Evolutionary conservation across 1,140 invertebrate species (phyloP), one percentile per base, ranked within the genome.

Genomic region (Laupala kohalensis): DNA sequence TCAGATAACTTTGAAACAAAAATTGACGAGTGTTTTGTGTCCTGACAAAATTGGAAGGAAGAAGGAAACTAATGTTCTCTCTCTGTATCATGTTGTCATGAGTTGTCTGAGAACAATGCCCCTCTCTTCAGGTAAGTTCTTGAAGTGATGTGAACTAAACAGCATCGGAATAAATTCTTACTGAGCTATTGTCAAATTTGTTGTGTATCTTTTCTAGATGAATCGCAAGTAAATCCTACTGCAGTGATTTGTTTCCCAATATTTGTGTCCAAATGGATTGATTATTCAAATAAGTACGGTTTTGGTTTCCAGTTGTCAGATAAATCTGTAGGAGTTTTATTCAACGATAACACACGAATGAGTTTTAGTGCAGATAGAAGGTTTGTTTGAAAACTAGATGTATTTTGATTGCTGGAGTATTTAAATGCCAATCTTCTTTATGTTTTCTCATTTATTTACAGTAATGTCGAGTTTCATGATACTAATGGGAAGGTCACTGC

Each of bases 201-300:
- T 2, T 23, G 0, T 64, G 25, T 64, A n/a, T 64, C 25, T 26
- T 9, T n/a, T n/a, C n/a, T n/a, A n/a, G n/a, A n/a, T n/a, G 15
- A 28, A 13, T 6, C 67, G 23, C 13, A 25, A 29, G 67, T 27
- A 28, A 68, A 68, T 68, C 67, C 79, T 71, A 76, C 78, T 2
- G 86, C 87, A 9, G 82, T 83, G 9, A 78, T 83, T 62, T 81
- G 86, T 4, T 75, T 78, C 6, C 90, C 69, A 80, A 89, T 78
- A 81, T 90, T 79, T 88, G 88, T 90, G 80, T 92, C 74, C 23
- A 90, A 89, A 75, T 91, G 89, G 89, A 89, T 91, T 64, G 89
- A 91, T 78, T 91, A 90, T 77, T 89, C 88, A 0, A 89, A 91
- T 78, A 89, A 89, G 74, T 90, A 91, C 76, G 89, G 89, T 6